phyloP scores from a whole-genome alignment of 2,888 invertebrate species.

The Teleiodes luculella region DNA sequence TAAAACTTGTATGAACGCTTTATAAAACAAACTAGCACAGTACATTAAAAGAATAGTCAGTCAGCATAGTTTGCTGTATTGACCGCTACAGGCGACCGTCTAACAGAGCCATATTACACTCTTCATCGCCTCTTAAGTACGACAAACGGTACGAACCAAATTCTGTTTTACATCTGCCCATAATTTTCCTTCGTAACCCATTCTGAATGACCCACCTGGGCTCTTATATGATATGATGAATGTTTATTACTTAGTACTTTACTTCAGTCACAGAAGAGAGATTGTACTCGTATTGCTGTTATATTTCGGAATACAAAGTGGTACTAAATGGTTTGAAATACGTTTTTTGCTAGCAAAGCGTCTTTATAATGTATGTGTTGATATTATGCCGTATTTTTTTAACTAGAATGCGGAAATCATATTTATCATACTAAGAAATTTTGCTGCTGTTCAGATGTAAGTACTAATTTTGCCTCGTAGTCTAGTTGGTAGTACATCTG shows the following conservation, averaged over 20 bases:
- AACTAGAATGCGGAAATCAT: too few species aligned
- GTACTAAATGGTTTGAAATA: background rate
- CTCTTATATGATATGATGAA: slow-evolving; percentile 22
- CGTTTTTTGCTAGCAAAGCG: too few species aligned
- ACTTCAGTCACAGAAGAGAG: background rate
- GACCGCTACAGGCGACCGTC: background rate
- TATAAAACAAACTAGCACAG: too few species aligned
- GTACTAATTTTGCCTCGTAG: too few species aligned
- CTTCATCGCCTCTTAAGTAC: slow-evolving; percentile 12
- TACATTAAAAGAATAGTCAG: too few species aligned
- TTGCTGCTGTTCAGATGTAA: too few species aligned
- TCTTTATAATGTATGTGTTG: too few species aligned
- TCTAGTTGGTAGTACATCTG: too few species aligned
- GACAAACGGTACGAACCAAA: slow-evolving; percentile 23
- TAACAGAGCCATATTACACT: background rate
- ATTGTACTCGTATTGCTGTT: background rate
- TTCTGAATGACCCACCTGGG: slow-evolving; percentile 27
- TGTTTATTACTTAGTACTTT: slow-evolving; percentile 22
- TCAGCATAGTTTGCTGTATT: background rate
- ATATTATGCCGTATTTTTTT: too few species aligned
- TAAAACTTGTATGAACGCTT: too few species aligned
- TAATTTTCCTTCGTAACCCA: slow-evolving; percentile 30
- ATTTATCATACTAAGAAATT: too few species aligned
- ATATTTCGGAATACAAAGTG: too few species aligned
- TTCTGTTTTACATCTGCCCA: slow-evolving; percentile 33